phyloP scores from a whole-genome alignment of 2,888 invertebrate species.

The Drosophila histrio region DNA sequence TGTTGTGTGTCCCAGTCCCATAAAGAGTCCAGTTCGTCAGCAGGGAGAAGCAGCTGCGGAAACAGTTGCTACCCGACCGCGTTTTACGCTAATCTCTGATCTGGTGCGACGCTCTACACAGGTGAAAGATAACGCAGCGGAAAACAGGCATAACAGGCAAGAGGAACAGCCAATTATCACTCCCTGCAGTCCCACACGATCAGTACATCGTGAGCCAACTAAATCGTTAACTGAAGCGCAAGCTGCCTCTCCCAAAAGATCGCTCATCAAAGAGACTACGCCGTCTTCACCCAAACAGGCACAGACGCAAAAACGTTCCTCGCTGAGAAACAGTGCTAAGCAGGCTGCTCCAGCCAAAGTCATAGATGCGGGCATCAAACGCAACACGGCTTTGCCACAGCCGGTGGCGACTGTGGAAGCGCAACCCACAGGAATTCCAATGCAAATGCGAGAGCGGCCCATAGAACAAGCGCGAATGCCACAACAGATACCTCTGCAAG shows the following conservation, averaged over 20 bases:
- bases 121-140: not conserved
- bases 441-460: not conserved
- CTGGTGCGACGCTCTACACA: constrained; percentile 49
- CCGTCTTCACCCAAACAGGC: not conserved
- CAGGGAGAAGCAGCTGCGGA: not conserved
- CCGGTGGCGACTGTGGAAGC: not conserved
- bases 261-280: constrained; percentile 1
- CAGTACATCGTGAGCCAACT: constrained; percentile 11
- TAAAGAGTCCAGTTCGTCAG: constrained; percentile 2
- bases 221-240: not conserved
- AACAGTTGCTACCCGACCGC: constrained; percentile 36
- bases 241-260: not conserved
- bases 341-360: constrained; percentile 33
- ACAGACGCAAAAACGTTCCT: constrained; percentile 3
- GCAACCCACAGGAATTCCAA: not conserved
- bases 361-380: constrained; percentile 48
- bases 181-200: constrained; percentile 16
- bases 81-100: constrained; percentile 80
- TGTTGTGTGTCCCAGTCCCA: constrained; percentile 43
- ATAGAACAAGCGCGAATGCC: constrained; percentile 11
- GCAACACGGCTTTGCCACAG: not conserved
- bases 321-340: constrained; percentile 9
- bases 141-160: not conserved
- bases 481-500: constrained; percentile 3
- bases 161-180: not conserved